Base-by-base conservation (phyloP, 2,888 invertebrate genomes). In the Apocheima hispidaria region DNA sequence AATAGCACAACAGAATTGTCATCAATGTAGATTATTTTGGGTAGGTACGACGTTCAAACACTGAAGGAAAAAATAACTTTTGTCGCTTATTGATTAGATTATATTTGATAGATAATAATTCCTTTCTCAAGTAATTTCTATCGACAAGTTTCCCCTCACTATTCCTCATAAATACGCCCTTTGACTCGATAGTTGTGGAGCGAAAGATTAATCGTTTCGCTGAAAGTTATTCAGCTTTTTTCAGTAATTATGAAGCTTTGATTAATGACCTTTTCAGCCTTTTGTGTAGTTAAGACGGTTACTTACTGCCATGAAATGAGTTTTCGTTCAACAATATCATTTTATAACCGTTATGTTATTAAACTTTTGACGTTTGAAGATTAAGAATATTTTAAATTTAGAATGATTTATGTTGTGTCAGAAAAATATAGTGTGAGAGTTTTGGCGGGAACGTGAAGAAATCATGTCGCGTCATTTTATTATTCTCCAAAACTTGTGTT, bases 231-330 rank as follows among this genome's bases (percentile, higher is more conserved):
- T 66, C 66, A 55, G 58, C 40, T 49, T 61, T 61, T 60, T 65
- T 54, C 43, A 62, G 60, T 67, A 67, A 64, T 64, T 67, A 67
- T 64, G 62, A 55, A 54, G 36, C 33, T n/a, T 57, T 62, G 64
- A 67, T 67, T 67, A 64, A 67, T 64, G 60, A 54, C 51, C 16
- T 64, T 33, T 46, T n/a, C 38, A 46, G 57, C 58, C 41, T 48
- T 54, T 64, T 59, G 63, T 56, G 56, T 51, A 43, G 54, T 41
- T 30, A 50, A 60, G 64, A 51, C 57, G 64, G 57, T 64, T 57
- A 64, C 53, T 64, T 51, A 63, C 46, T 35, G 40, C 16, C 36
- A 53, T 50, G 26, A 41, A 57, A 56, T 43, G 41, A 53, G 52
- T 41, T 49, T 54, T 48, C n/a, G 14, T 28, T 58, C 10, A 50